Evolutionary conservation across 2,113 vertebrate species (phyloP), one percentile per base, ranked within the genome.

Genomic region (Anoplopoma fimbria): DNA sequence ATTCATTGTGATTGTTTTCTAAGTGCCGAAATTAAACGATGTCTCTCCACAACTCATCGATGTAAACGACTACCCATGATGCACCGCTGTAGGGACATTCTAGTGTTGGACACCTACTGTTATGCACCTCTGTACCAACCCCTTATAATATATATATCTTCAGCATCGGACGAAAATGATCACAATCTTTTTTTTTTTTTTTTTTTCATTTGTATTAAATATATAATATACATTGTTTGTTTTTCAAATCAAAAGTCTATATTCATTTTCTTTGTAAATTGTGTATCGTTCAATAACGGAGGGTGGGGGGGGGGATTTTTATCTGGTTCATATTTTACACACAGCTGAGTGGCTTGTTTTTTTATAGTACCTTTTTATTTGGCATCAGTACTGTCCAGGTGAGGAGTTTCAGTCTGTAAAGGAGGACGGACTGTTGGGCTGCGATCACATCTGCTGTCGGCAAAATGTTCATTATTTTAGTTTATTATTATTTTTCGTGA

Each of bases 1-100:
- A 97, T 95, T 97, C 96, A 96, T 98, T 97, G 97, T 99, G 97
- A 97, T 97, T 95, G 93, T 97, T 98, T 97, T 97, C 96, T 92
- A 97, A 97, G 97, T 98, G 97, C 97, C 97, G 95, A 96, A 97
- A 92, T 90, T 82, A 85, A 97, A 97, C 95, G 94, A 96, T 95
- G 96, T 95, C 89, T 97, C 95, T 93, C 90, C 86, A 90, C 91
- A 87, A 83, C 89, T 93, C 87, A 87, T 89, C 85, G 36, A 93
- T 92, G 89, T 91, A 93, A 92, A 87, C 78, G 73, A 93, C 74
- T 85, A 87, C 87, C 91, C 92, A 93, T 90, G 87, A 88, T 87
- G 77, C 85, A 93, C 88, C 75, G 57, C 86, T 86, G 84, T 88
- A 82, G 86, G 84, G 85, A 86, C 86, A 80, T 81, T 51, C 79